A percentile compares a stretch with the other conserved stretches of the same genome.
Evolutionary conservation across 2,888 invertebrate species (phyloP).

Genomic region (Acanthococcus lagerstroemiae): DNA sequence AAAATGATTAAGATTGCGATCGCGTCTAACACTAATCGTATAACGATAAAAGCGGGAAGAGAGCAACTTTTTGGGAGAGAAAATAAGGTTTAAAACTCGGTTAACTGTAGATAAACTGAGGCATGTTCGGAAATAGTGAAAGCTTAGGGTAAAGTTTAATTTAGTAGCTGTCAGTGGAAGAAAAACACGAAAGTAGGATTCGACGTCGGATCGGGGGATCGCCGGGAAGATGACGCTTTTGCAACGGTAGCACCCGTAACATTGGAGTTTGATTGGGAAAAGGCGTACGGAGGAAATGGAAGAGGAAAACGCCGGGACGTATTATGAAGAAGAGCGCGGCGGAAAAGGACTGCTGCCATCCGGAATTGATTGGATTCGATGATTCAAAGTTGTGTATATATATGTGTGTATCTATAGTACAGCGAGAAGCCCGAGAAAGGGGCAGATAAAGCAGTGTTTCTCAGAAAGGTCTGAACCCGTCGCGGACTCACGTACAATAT

Average conservation of each 20-base stretch:
- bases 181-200: constrained; percentile 25
- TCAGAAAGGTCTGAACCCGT: no score
- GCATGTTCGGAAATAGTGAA: constrained; percentile 29
- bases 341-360: constrained; percentile 18
- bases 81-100: constrained; percentile 28
- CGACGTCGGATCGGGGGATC: constrained; percentile 12
- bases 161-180: constrained; percentile 29
- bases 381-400: constrained; percentile 23
- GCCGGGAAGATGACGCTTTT: constrained; percentile 21
- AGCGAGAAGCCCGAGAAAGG: constrained; percentile 8
- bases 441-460: constrained; percentile 24
- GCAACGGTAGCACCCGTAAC: constrained; percentile 26
- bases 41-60: constrained; percentile 22
- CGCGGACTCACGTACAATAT: no score
- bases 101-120: constrained; percentile 29
- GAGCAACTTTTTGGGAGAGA: constrained; percentile 8
- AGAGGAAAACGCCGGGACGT: constrained; percentile 17
- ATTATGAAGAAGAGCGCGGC: constrained; percentile 10
- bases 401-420: no score
- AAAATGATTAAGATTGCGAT: constrained; percentile 26
- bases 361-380: constrained; percentile 27
- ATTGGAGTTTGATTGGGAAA: constrained; percentile 24
- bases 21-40: constrained; percentile 30
- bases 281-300: constrained; percentile 19
- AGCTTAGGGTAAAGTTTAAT: constrained; percentile 30